These are phyloP conservation scores for Solenopsis invicta DNA, from an alignment of 1,140 invertebrate genomes.

Conservation along the genomic window DNA sequence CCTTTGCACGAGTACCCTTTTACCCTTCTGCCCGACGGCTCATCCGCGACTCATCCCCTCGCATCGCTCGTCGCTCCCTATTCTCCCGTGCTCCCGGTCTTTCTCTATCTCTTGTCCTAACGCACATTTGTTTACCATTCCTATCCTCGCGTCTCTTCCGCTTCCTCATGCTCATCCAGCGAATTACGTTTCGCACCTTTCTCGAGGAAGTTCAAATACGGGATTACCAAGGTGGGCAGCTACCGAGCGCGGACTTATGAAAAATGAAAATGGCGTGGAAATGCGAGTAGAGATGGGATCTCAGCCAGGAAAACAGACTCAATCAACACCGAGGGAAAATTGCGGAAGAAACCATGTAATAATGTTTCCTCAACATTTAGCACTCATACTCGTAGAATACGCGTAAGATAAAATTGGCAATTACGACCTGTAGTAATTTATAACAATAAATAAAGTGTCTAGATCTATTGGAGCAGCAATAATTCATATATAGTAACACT, in stretches of 20 bases:
- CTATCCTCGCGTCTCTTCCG: constrained; percentile 45
- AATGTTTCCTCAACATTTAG: background rate
- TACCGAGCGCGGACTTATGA: constrained; percentile 65
- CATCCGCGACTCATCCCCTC: constrained; percentile 22
- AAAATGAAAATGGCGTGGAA: constrained; percentile 58
- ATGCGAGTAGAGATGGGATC: constrained; percentile 42
- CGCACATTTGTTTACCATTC: constrained; percentile 16
- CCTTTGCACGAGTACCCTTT: constrained; percentile 63
- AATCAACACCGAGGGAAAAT: constrained; percentile 5
- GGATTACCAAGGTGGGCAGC: constrained; percentile 70
- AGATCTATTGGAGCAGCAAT: background rate
- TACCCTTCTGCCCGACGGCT: constrained; percentile 47
- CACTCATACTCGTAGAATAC: background rate
- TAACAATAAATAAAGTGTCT: background rate
- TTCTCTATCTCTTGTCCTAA: constrained; percentile 6
- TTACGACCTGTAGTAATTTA: background rate
- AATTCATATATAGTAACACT: background rate
- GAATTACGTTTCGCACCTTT: constrained; percentile 76
- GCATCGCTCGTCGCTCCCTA: constrained; percentile 17
- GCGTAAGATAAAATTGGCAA: background rate
- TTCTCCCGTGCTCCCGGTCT: background rate
- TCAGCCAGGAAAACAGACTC: constrained; percentile 12
- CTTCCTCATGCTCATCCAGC: constrained; percentile 65
- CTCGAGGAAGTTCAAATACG: constrained; percentile 74
- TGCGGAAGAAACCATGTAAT: background rate